Conservation (phyloP, 2,797 vertebrate genomes). For the Pantherophis alleghaniensis region DNA sequence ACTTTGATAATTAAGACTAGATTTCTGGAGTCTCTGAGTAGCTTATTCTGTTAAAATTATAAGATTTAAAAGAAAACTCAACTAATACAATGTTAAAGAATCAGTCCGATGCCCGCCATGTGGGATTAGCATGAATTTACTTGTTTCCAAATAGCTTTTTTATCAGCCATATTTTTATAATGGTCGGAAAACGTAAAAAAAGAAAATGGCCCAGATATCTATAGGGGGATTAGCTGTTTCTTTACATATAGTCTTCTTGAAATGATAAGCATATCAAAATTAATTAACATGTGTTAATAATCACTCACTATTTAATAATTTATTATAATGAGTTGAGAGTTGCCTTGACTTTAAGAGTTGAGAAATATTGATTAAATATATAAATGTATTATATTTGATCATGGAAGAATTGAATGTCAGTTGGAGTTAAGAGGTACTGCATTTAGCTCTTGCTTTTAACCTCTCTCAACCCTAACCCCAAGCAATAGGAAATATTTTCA, state of each 20-base stretch:
- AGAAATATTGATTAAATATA: background rate
- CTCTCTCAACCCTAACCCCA: background rate
- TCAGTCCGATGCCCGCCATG: background rate
- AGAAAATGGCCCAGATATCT: background rate
- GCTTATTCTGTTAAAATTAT: background rate
- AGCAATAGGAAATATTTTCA: background rate
- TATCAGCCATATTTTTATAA: background rate
- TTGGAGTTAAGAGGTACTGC: background rate
- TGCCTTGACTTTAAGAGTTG: background rate
- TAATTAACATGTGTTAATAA: background rate
- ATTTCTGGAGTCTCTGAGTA: background rate
- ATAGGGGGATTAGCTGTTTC: background rate
- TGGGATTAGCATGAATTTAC: background rate
- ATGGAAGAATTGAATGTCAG: background rate
- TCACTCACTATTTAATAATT: background rate
- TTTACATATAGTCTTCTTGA: background rate
- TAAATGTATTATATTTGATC: background rate
- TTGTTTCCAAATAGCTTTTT: background rate
- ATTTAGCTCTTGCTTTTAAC: background rate
- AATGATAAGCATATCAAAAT: background rate
- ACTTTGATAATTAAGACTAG: background rate
- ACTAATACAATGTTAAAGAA: background rate
- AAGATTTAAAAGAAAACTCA: background rate
- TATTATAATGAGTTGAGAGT: background rate
- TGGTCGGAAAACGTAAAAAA: background rate